phyloP scores from a whole-genome alignment of 2,797 vertebrate genomes.

The Falco concolor region DNA sequence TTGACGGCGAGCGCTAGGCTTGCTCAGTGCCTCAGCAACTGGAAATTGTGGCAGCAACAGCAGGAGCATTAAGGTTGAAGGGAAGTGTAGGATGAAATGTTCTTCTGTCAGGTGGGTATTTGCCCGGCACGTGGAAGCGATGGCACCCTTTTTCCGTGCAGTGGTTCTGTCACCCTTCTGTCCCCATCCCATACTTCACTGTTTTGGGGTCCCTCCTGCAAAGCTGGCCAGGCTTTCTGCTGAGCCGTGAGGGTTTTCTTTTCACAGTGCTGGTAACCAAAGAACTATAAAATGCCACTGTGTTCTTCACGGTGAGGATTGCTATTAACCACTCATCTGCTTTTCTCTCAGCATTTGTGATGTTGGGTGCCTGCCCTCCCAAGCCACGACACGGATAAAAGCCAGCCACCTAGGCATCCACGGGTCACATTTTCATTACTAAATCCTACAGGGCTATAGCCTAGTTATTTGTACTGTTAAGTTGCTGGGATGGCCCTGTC shows the following conservation, averaged over 20 bases:
- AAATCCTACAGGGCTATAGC: not conserved
- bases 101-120: not conserved
- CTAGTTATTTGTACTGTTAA: not conserved
- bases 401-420: not conserved
- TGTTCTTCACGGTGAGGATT: not conserved
- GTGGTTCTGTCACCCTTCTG: not conserved
- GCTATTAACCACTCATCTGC: not conserved
- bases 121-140: accelerated
- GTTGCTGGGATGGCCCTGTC: not conserved
- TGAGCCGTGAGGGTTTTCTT: not conserved
- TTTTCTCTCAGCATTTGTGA: not conserved
- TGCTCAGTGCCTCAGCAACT: not conserved
- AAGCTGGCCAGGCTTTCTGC: not conserved
- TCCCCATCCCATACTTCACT: not conserved
- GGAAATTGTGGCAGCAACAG: not conserved
- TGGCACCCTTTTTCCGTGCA: not conserved
- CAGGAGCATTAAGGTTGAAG: not conserved
- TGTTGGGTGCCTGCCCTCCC: not conserved
- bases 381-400: not conserved
- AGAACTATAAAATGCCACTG: not conserved
- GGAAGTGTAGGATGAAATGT: not conserved
- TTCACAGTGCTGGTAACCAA: not conserved
- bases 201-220: not conserved
- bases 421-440: not conserved
- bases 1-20: accelerated